Evolutionary conservation across 1,140 invertebrate species (phyloP), one percentile per base, ranked within the genome.

Genomic region (Macrotrachela quadricornifera): DNA sequence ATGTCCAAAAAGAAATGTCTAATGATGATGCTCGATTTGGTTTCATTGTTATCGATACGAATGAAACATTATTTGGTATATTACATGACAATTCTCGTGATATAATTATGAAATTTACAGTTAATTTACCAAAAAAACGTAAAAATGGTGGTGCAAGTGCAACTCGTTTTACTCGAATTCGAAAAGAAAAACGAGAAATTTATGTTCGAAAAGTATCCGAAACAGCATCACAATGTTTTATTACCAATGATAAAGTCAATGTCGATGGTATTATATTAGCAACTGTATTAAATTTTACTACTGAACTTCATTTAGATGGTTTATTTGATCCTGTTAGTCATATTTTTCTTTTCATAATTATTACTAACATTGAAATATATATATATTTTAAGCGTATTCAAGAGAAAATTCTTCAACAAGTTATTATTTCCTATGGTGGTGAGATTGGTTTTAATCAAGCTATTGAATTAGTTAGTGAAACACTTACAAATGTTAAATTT

Each of bases 21-120:
- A 30, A 8, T 30, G 21, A 30, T 4, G 21, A 30, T 30, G 21
- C 21, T 30, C 21, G 21, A 74, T 99, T 99, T 73, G 92, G 92
- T 44, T 99, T 99, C 64, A 97, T 99, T 65, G 85, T 99, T 21
- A 97, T 99, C 91, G 92, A 99, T 73, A 92, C 92, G 79, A 99
- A 97, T 69, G 92, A 92, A 46, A 86, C 90, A 15, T 74, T 99
- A 40, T 99, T 99, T 73, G 92, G 92, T 65, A 96, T 92, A 8
- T 74, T 97, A n/a, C 90, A 94, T 64, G 80, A 80, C 50, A 85
- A 86, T 62, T 82, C 83, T 12, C 70, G 83, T 60, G 85, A 88
- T 74, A 86, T 97, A 15, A 75, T 99, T 46, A 90, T 96, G 71
- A 97, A 97, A 74, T 97, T 99, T 66, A 94, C 87, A 18, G 92